phyloP scores from a whole-genome alignment of 2,113 vertebrate species.

The Dasyornis broadbenti region DNA sequence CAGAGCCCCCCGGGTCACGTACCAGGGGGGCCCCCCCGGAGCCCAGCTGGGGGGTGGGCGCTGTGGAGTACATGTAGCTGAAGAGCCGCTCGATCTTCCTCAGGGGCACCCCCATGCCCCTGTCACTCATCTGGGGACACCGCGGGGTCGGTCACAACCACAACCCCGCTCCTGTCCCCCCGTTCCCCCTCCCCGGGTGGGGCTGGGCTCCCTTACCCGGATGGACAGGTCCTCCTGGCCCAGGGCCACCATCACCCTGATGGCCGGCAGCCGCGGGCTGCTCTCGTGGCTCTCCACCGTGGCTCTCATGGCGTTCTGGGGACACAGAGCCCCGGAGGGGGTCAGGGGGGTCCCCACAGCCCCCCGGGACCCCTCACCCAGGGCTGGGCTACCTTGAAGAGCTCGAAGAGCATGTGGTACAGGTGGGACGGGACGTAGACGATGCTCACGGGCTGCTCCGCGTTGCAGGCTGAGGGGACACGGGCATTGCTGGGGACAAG shows the following conservation, averaged over 20 bases:
- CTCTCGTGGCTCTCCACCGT: slow-evolving; percentile 86
- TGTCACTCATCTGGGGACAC: slow-evolving; percentile 84
- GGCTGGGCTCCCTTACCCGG: slow-evolving; percentile 68
- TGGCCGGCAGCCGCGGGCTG: slow-evolving; percentile 77
- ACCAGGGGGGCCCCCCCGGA: slow-evolving; percentile 82
- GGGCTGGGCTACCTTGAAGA: slow-evolving; percentile 84
- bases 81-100: slow-evolving; percentile 90
- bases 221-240: slow-evolving; percentile 91
- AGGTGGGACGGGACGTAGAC: slow-evolving; percentile 94
- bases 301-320: slow-evolving; percentile 94
- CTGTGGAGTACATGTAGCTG: slow-evolving; percentile 96
- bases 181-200: accelerated
- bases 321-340: not conserved
- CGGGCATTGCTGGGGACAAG: not conserved
- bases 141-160: not conserved
- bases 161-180: accelerated
- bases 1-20: not conserved
- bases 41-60: slow-evolving; percentile 83
- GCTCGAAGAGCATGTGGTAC: slow-evolving; percentile 96
- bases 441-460: slow-evolving; percentile 79
- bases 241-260: slow-evolving; percentile 86
- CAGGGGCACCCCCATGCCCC: slow-evolving; percentile 86
- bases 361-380: too few relatives aligned
- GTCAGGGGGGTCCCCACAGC: not conserved
- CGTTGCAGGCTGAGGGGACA: slow-evolving; percentile 65